phyloP scores from a whole-genome alignment of 2,797 vertebrate species.

The Anabas testudineus region DNA sequence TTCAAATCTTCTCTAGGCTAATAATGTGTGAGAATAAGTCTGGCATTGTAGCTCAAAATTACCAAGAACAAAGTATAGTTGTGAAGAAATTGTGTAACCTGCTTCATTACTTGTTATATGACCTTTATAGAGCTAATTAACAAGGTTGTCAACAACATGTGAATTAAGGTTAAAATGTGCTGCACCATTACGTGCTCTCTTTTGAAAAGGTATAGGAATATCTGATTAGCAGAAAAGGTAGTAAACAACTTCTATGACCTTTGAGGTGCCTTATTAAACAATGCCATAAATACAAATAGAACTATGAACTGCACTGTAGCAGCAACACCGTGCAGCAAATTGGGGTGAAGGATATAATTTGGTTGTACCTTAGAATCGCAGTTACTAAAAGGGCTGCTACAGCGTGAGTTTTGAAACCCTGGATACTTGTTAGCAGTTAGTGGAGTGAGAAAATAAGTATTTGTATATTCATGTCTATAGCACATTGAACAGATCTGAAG shows the following conservation, averaged over 20 bases:
- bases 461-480: background rate
- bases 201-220: slow-evolving; percentile 31
- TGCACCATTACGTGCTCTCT: slow-evolving; percentile 12
- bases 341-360: background rate
- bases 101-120: slow-evolving; percentile 70
- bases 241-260: slow-evolving; percentile 36
- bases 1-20: slow-evolving; percentile 18
- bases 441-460: slow-evolving; percentile 11
- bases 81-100: slow-evolving; percentile 38
- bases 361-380: background rate
- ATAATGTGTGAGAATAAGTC: slow-evolving; percentile 60
- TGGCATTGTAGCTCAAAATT: slow-evolving; percentile 49
- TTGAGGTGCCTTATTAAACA: slow-evolving; percentile 34
- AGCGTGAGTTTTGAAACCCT: slow-evolving; percentile 4
- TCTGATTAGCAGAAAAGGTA: background rate
- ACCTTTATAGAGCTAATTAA: slow-evolving; percentile 80
- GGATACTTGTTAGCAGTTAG: slow-evolving; percentile 32
- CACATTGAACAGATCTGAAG: slow-evolving; percentile 3
- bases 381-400: background rate
- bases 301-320: background rate
- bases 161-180: slow-evolving; percentile 55
- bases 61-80: slow-evolving; percentile 58
- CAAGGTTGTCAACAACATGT: slow-evolving; percentile 63
- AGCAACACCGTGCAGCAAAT: background rate
- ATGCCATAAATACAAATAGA: slow-evolving; percentile 21